phyloP scores from a whole-genome alignment of 2,113 vertebrate genomes.

The Baryphthengus martii region DNA sequence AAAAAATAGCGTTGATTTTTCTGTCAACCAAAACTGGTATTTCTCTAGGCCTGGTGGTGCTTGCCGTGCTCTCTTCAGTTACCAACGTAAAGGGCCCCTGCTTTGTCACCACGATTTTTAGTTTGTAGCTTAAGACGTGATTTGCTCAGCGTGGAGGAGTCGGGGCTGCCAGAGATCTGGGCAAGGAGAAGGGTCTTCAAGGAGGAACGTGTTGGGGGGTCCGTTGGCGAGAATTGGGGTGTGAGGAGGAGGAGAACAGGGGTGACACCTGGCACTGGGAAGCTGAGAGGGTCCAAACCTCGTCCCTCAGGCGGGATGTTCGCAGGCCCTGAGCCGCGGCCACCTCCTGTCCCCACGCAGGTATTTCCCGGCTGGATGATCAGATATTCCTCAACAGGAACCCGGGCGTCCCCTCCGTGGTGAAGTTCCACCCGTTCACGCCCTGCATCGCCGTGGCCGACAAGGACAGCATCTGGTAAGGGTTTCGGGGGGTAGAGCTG shows the following conservation, averaged over 20 bases:
- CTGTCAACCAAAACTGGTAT: background rate
- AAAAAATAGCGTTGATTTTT: background rate
- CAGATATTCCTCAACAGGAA: conserved; percentile 99
- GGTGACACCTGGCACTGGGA: accelerated
- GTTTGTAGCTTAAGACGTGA: background rate
- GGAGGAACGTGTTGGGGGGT: background rate
- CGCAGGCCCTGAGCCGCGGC: background rate
- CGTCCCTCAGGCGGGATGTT: accelerated
- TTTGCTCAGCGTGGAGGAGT: accelerated
- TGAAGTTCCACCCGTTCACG: conserved; percentile 96
- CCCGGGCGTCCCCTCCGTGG: conserved; percentile 92
- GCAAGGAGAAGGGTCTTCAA: background rate
- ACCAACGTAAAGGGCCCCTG: background rate
- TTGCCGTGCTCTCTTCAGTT: too few relatives aligned
- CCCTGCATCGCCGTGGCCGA: conserved; percentile 94
- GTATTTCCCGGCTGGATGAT: conserved; percentile 90
- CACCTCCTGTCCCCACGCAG: conserved; percentile 52
- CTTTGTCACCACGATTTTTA: background rate
- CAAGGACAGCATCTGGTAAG: conserved; percentile 97
- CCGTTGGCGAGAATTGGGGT: background rate
- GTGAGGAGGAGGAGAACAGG: background rate
- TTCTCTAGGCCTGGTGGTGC: background rate
- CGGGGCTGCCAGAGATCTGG: background rate
- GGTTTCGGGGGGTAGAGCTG: too few relatives aligned
- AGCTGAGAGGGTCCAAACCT: background rate